Percentiles rank a stretch among this genome's conserved stretches.
Conservation (phyloP, 2,797 vertebrate genomes). For the Loris lydekkerianus region DNA sequence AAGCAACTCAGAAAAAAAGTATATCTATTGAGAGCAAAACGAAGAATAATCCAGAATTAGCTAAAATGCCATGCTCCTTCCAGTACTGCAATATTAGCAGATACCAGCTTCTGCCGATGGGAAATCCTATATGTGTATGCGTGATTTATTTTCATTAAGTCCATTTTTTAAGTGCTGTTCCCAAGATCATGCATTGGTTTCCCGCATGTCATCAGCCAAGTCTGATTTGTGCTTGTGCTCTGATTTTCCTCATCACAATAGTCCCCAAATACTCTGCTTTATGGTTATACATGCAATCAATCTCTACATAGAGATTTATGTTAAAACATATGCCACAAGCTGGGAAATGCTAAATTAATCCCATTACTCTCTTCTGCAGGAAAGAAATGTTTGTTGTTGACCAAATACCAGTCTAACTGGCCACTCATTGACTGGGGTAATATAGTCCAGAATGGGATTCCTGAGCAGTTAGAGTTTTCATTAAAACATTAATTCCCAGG, state of each 20-base stretch:
- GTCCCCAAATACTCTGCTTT: conserved; percentile 71
- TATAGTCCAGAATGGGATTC: conserved; percentile 51
- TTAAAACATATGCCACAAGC: conserved; percentile 67
- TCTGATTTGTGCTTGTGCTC: conserved; percentile 71
- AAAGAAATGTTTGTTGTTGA: conserved; percentile 71
- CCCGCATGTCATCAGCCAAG: conserved; percentile 10
- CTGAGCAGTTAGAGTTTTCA: conserved; percentile 24
- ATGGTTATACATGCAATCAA: conserved; percentile 68
- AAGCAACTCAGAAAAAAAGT: neutral
- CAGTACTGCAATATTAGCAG: neutral
- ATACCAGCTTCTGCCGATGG: neutral
- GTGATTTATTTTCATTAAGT: conserved; percentile 65
- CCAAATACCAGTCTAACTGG: conserved; percentile 57
- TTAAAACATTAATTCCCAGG: conserved; percentile 59
- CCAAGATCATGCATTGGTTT: conserved; percentile 44
- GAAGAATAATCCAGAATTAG: neutral
- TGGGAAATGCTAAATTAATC: conserved; percentile 79
- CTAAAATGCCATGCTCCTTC: neutral
- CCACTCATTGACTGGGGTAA: conserved; percentile 58
- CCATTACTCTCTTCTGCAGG: conserved; percentile 74
- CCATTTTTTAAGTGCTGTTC: conserved; percentile 43
- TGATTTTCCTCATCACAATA: conserved; percentile 75
- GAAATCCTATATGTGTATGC: conserved; percentile 33
- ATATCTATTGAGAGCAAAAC: neutral
- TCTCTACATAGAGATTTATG: conserved; percentile 68